Evolutionary conservation across 1,140 invertebrate species (phyloP).

Genomic region (Neodiprion lecontei): DNA sequence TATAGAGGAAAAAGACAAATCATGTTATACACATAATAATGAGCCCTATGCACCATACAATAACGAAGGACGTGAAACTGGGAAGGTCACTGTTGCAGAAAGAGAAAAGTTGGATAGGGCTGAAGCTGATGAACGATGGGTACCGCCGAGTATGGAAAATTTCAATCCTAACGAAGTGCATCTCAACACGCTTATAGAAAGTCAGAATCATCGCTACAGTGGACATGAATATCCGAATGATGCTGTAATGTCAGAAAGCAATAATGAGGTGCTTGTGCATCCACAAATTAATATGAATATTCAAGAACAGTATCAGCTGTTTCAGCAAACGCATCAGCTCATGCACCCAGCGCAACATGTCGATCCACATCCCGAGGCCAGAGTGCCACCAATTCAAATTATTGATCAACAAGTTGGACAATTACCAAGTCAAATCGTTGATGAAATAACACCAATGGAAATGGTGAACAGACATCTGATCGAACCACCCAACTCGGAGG

Average conservation of each 20-base stretch:
- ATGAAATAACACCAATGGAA: constrained; percentile 53
- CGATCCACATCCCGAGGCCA: constrained; percentile 40
- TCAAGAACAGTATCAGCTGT: constrained; percentile 50
- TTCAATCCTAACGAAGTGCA: constrained; percentile 56
- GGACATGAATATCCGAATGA: constrained; percentile 51
- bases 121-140: constrained; percentile 70
- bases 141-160: constrained; percentile 65
- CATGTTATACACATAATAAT: constrained; percentile 46
- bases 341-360: constrained; percentile 40
- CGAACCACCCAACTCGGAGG: constrained; percentile 46
- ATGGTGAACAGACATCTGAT: constrained; percentile 57
- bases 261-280: constrained; percentile 46
- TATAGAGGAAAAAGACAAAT: constrained; percentile 50
- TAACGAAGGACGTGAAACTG: constrained; percentile 46
- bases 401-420: constrained; percentile 48
- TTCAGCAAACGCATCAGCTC: constrained; percentile 42
- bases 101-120: constrained; percentile 60
- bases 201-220: constrained; percentile 54
- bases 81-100: constrained; percentile 54
- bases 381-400: constrained; percentile 38
- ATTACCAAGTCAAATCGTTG: constrained; percentile 39
- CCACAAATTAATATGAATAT: constrained; percentile 49
- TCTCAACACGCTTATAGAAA: constrained; percentile 55
- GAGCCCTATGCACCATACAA: constrained; percentile 43
- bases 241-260: constrained; percentile 43